Percentiles rank a stretch among this genome's conserved stretches.
phyloP scores from a whole-genome alignment of 2,888 invertebrate genomes.

The Thereva unica region DNA sequence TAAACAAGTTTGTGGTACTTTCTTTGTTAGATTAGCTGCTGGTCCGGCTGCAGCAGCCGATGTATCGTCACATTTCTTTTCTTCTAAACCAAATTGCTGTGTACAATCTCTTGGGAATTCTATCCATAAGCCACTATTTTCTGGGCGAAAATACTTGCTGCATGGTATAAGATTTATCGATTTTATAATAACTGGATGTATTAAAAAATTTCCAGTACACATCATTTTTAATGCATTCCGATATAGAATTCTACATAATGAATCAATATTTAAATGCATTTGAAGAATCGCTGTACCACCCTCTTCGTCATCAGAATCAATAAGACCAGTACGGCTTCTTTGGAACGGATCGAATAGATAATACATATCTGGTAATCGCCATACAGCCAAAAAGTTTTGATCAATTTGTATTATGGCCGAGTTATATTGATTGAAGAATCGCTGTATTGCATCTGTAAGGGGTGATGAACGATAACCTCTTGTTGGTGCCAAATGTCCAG shows the following conservation, averaged over 20 bases:
- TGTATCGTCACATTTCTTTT: constrained; percentile 15
- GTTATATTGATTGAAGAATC: constrained; percentile 49
- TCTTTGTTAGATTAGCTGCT: background rate
- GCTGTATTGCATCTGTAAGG: constrained; percentile 47
- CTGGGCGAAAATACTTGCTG: background rate
- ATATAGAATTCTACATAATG: constrained; percentile 61
- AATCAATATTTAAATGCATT: constrained; percentile 65
- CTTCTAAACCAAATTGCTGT: background rate
- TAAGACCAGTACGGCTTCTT: constrained; percentile 63
- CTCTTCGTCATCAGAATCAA: constrained; percentile 59
- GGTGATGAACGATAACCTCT: no score
- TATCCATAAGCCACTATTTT: background rate
- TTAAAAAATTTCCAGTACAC: constrained; percentile 54
- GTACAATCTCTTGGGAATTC: constrained; percentile 30
- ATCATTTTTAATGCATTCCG: constrained; percentile 57
- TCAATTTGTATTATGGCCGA: constrained; percentile 62
- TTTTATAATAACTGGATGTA: constrained; percentile 64
- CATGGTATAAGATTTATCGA: constrained; percentile 45
- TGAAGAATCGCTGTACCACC: constrained; percentile 64
- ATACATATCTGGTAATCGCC: constrained; percentile 67
- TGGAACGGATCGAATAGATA: constrained; percentile 71
- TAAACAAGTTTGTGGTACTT: constrained; percentile 37
- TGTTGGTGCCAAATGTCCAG: constrained; percentile 48
- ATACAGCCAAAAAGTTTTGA: constrained; percentile 63
- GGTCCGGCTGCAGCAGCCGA: background rate